Evolutionary conservation across 2,888 invertebrate species (phyloP).

Genomic region (Hyalella azteca): DNA sequence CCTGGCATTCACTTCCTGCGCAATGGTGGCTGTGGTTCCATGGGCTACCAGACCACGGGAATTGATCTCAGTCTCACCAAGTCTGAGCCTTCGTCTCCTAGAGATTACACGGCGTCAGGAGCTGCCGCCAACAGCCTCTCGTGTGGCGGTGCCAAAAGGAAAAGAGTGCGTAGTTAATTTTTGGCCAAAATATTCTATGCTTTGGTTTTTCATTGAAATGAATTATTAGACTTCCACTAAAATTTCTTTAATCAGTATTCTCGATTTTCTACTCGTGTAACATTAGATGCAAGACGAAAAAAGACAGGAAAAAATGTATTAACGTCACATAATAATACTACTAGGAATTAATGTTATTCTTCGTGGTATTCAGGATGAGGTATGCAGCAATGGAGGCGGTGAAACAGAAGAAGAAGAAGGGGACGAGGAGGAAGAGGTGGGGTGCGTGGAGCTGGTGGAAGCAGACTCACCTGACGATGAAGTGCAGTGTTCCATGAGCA

Average conservation of each 20-base stretch:
- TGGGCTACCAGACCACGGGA: slow-evolving; percentile 49
- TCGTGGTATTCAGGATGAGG: not conserved
- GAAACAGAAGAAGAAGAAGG: slow-evolving; percentile 1
- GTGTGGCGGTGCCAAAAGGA: not conserved
- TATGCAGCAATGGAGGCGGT: not conserved
- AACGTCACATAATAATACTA: not conserved
- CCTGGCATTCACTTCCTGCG: slow-evolving; percentile 19
- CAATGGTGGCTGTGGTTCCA: not conserved
- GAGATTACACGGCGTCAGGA: slow-evolving; percentile 32
- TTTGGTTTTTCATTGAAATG: not conserved
- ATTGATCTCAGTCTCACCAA: slow-evolving; percentile 54
- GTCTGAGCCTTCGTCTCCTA: slow-evolving; percentile 46
- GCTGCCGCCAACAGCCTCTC: not conserved
- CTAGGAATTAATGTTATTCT: not conserved
- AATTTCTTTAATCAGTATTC: not conserved
- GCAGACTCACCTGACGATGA: not conserved
- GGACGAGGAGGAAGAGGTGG: not conserved
- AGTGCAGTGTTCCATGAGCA: not conserved
- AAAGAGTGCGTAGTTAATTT: slow-evolving; percentile 14
- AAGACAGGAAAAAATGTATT: not conserved
- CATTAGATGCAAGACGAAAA: not conserved
- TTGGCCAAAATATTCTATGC: too few species aligned
- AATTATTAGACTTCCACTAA: not conserved
- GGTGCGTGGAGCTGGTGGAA: not conserved
- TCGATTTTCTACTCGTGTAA: not conserved